Evolutionary conservation across 2,888 invertebrate species (phyloP), one percentile per base, ranked within the genome.

Genomic region (Diloba caeruleocephala): DNA sequence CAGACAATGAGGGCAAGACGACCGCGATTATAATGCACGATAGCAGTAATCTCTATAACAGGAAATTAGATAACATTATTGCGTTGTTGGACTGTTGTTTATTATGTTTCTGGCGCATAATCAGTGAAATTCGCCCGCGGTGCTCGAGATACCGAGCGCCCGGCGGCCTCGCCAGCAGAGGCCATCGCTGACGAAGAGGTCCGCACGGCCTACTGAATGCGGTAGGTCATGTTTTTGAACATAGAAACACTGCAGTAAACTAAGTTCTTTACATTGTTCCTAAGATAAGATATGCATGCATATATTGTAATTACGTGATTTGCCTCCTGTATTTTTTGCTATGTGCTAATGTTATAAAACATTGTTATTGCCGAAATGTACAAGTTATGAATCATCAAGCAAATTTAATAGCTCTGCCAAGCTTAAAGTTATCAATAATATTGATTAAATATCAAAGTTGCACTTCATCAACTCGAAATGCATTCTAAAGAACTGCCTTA

Each of bases 221-320:
- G 70, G 71, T 71, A 71, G 70, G 71, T 70, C 71, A 68, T 54
- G 68, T 46, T 26, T 29, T 26, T 31, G 12, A 3, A 38, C 36
- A 42, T 28, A 67, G 46, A 60, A 50, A 51, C 54, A 51, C 33
- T 53, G 49, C 34, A 58, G 17, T 48, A 14, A 48, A 43, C 32
- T 37, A 46, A n/a, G 45, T 15, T 25, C 44, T 42, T 58, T 43
- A 43, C 12, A 44, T 15, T 56, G 37, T 55, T 43, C 34, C 26
- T 5, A 41, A 28, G 56, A 56, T 62, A 60, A 54, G 42, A 62
- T 28, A 19, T 29, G 12, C 15, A 12, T 19, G 28, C 43, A 34
- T 26, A 13, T 38, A 28, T 28, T 7, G 31, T 3, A 15, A 17
- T 28, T 12, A 29, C 17, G 10, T 39, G 10, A n/a, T 3, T 8